Base-by-base conservation (phyloP, 2,888 invertebrate genomes). In the Ceramica pisi region DNA sequence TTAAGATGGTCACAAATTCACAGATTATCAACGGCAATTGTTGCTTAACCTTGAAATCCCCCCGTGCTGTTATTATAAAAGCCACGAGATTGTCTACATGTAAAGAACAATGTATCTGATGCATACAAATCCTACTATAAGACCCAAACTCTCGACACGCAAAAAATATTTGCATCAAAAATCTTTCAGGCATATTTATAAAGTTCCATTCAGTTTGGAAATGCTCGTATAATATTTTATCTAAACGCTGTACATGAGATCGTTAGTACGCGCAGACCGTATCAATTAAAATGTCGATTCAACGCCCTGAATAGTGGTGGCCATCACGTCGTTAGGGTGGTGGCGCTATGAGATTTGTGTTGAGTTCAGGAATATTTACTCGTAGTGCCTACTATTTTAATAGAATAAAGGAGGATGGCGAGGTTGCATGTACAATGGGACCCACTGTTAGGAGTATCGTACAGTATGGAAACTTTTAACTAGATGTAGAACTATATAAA, bases 231-330 rank as follows among this genome's bases (percentile, higher is more conserved):
- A 41, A 41, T 69, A 78, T 76, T 84, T 67, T 70, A 71, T 75
- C 70, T 83, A 83, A 83, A 74, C 62, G 75, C 1, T 65, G 71
- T 78, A 68, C 66, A 62, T 66, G 65, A 60, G 70, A 75, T 87
- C 85, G 86, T 85, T 85, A 86, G 87, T 83, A 85, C 83, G 78
- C 73, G 78, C 73, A 83, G 84, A 77, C 76, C 81, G 85, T 88
- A 86, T 90, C 90, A 90, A 91, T 91, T 91, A 91, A 90, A 89
- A 88, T 76, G 81, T 85, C 84, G 86, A 88, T 88, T 88, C 86
- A 82, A 84, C 76, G 76, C 80, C 68, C 75, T 86, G 89, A 87
- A 88, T 86, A 85, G 85, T 74, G 79, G 68, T 79, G 77, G 78
- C 76, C 74, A 83, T 83, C 73, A 80, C 62, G 51, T 56, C 59